phyloP scores from a whole-genome alignment of 2,797 vertebrate species.

The Brachyalestes nurse region DNA sequence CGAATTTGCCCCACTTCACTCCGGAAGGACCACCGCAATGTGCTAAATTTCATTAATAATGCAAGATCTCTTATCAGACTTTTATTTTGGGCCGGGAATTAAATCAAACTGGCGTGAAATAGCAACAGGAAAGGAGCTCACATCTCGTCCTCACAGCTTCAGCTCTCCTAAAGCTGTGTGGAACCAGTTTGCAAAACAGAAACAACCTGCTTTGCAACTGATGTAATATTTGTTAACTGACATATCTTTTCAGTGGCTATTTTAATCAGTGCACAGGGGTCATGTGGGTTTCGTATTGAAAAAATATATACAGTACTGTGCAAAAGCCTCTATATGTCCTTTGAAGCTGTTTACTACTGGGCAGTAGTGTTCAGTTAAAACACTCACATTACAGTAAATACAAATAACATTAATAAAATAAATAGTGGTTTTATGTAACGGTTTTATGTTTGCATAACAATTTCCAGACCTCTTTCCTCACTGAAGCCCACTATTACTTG shows the following conservation, averaged over 20 bases:
- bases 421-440: no score
- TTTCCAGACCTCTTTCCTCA: no score
- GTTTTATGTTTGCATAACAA: no score
- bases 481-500: no score
- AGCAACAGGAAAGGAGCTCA: conserved; percentile 15
- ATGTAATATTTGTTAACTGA: conserved; percentile 43
- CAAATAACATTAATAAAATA: no score
- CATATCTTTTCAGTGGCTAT: conserved; percentile 7
- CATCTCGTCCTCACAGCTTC: conserved; percentile 9
- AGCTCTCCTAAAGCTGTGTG: conserved; percentile 23
- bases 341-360: no score
- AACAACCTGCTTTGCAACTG: conserved; percentile 29
- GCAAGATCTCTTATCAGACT: conserved; percentile 47
- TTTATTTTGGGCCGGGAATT: conserved; percentile 45
- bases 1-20: neutral
- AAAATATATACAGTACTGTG: no score
- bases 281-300: neutral
- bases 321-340: no score
- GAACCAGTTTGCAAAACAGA: conserved; percentile 20
- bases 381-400: no score
- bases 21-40: neutral
- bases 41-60: conserved; percentile 56
- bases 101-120: conserved; percentile 35
- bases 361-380: no score
- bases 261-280: conserved; percentile 12